phyloP scores from a whole-genome alignment of 1,140 invertebrate species.

The Sweltsa coloradensis region DNA sequence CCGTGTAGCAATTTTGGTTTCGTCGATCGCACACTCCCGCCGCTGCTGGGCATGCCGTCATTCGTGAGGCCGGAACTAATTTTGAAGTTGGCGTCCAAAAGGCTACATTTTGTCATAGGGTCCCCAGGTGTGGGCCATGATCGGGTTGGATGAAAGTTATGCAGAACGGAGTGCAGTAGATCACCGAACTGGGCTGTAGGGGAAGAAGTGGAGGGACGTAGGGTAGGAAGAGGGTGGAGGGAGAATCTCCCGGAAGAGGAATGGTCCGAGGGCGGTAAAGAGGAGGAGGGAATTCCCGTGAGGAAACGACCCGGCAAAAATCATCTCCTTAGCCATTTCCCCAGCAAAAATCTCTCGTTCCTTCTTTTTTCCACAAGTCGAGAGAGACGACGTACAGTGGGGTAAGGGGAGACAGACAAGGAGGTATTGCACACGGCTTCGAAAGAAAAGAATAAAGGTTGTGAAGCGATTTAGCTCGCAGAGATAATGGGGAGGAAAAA shows the following conservation, averaged over 20 bases:
- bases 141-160: constrained; percentile 35
- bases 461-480: too few relatives aligned
- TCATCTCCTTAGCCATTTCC: constrained; percentile 24
- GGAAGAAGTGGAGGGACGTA: constrained; percentile 4
- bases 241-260: constrained; percentile 7
- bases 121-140: constrained; percentile 33
- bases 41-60: constrained; percentile 13
- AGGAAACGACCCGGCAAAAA: constrained; percentile 28
- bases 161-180: constrained; percentile 28
- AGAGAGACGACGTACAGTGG: background rate
- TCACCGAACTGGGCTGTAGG: constrained; percentile 19
- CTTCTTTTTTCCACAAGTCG: background rate
- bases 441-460: too few relatives aligned
- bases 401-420: too few relatives aligned
- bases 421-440: too few relatives aligned
- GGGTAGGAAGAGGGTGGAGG: too few relatives aligned
- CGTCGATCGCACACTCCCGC: constrained; percentile 6
- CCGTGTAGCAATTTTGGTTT: constrained; percentile 26
- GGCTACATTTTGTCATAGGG: constrained; percentile 35
- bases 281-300: constrained; percentile 14
- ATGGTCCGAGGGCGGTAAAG: constrained; percentile 1
- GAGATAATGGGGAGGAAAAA: too few relatives aligned
- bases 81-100: constrained; percentile 27
- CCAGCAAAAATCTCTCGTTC: constrained; percentile 10
- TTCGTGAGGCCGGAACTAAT: constrained; percentile 24